A percentile compares a stretch with the other conserved stretches of the same genome.
phyloP scores from a whole-genome alignment of 2,113 vertebrate genomes.

The Cathartes aura region DNA sequence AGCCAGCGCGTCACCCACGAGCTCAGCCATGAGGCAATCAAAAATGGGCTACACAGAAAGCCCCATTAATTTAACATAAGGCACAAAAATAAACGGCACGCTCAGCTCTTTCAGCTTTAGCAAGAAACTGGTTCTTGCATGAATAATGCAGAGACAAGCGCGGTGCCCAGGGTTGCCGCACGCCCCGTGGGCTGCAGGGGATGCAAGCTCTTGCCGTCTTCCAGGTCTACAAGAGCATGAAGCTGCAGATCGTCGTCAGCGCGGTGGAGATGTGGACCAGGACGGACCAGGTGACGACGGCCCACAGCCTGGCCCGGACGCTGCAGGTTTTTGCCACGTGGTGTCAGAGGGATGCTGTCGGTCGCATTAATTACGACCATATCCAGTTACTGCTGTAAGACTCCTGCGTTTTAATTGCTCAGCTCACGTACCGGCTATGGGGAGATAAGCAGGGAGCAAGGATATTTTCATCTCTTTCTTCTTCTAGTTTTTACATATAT shows the following conservation, averaged over 20 bases:
- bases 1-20: not conserved
- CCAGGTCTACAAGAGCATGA: not conserved
- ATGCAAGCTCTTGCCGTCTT: not conserved
- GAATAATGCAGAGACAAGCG: too few relatives aligned
- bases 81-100: not conserved
- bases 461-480: not conserved
- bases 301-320: not conserved
- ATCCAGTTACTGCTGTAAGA: not conserved
- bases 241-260: not conserved
- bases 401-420: fast-evolving
- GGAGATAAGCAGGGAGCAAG: not conserved
- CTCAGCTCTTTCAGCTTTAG: not conserved
- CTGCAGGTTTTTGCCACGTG: not conserved
- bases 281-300: fast-evolving
- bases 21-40: not conserved
- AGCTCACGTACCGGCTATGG: not conserved
- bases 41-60: not conserved
- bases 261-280: not conserved
- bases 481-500: not conserved
- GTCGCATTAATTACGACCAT: not conserved
- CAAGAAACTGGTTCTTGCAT: not conserved
- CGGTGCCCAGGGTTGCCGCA: fast-evolving
- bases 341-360: not conserved
- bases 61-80: not conserved
- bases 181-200: not conserved